Evolutionary conservation across 2,113 vertebrate species (phyloP).

Genomic region (Notothenia rossii): DNA sequence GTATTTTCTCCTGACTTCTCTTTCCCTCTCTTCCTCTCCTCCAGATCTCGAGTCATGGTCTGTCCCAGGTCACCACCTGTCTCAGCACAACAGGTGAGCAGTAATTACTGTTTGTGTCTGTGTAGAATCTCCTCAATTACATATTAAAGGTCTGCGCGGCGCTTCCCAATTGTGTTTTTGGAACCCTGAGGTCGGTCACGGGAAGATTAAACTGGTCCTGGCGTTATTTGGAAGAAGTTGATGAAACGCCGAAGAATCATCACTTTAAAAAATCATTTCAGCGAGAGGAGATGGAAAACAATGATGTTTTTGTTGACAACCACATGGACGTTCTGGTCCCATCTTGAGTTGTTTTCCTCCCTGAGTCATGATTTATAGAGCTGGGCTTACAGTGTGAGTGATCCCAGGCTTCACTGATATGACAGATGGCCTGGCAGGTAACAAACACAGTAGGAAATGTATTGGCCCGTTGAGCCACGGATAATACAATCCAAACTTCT

Average conservation of each 20-base stretch:
- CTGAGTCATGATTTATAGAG: slow-evolving; percentile 69
- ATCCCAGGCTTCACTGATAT: slow-evolving; percentile 47
- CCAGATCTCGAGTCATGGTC: slow-evolving; percentile 83
- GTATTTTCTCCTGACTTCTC: slow-evolving; percentile 31
- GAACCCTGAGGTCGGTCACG: slow-evolving; percentile 36
- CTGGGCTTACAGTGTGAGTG: slow-evolving; percentile 10
- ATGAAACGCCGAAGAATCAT: slow-evolving; percentile 56
- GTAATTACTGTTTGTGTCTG: slow-evolving; percentile 41
- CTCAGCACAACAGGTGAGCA: slow-evolving; percentile 85
- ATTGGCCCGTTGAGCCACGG: slow-evolving; percentile 60
- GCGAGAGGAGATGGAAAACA: slow-evolving; percentile 54
- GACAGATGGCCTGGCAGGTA: slow-evolving; percentile 67
- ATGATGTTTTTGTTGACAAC: slow-evolving; percentile 60
- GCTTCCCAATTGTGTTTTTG: slow-evolving; percentile 18
- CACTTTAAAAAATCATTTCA: slow-evolving; percentile 36
- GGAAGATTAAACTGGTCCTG: slow-evolving; percentile 54
- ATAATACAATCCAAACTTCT: slow-evolving; percentile 29
- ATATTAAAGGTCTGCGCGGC: slow-evolving; percentile 47
- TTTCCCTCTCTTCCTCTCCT: background rate
- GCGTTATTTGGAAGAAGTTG: slow-evolving; percentile 50
- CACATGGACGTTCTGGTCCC: slow-evolving; percentile 33
- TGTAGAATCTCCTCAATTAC: slow-evolving; percentile 43
- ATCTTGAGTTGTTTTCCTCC: slow-evolving; percentile 68
- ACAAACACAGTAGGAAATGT: slow-evolving; percentile 70
- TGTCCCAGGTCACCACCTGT: slow-evolving; percentile 81